These are phyloP conservation scores for Gymnocypris eckloni DNA, from an alignment of 2,797 vertebrate species.

Conservation along the genomic window DNA sequence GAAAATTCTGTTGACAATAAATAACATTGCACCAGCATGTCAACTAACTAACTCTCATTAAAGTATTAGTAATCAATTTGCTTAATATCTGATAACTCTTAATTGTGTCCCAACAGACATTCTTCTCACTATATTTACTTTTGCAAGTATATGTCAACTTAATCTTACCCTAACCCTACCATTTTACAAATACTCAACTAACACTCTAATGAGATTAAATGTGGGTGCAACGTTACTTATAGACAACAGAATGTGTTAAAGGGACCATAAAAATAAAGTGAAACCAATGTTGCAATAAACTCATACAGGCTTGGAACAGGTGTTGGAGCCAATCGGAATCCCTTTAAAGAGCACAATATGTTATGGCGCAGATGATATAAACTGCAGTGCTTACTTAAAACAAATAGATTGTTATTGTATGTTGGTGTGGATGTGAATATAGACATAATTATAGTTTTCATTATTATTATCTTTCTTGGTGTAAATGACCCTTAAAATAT, in stretches of 20 bases:
- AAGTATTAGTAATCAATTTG: too few relatives aligned
- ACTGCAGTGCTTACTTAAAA: neutral
- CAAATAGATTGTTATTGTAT: neutral
- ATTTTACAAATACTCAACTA: neutral
- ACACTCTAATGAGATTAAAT: neutral
- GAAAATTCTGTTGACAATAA: too few relatives aligned
- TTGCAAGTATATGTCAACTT: neutral
- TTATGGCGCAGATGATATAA: too few relatives aligned
- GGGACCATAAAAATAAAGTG: neutral
- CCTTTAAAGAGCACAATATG: too few relatives aligned
- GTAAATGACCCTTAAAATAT: neutral
- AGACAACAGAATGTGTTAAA: neutral
- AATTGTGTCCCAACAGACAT: too few relatives aligned
- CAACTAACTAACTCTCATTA: too few relatives aligned
- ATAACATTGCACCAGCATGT: too few relatives aligned
- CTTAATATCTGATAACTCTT: too few relatives aligned
- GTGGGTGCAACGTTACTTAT: neutral
- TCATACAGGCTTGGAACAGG: too few relatives aligned
- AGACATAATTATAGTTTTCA: neutral
- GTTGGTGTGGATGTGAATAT: neutral
- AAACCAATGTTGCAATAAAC: neutral
- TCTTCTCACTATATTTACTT: too few relatives aligned
- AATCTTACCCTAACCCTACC: neutral
- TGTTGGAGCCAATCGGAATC: too few relatives aligned
- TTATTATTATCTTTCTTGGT: neutral